phyloP scores from a whole-genome alignment of 2,113 vertebrate genomes.

The Hipposideros armiger region DNA sequence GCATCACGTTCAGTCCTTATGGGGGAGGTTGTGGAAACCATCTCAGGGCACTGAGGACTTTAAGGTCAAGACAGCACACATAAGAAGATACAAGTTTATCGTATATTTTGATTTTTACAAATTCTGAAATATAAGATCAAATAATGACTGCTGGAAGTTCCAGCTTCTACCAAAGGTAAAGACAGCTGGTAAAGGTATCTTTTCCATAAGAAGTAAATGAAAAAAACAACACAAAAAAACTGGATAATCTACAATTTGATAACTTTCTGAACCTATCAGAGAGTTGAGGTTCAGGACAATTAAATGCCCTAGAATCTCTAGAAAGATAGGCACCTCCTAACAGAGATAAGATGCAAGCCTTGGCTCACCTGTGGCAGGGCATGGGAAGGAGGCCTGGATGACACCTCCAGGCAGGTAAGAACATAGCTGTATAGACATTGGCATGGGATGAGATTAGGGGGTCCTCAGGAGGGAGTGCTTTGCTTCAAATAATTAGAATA shows the following conservation, averaged over 20 bases:
- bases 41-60: too few relatives aligned
- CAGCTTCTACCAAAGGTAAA: not conserved
- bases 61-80: not conserved
- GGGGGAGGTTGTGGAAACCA: not conserved
- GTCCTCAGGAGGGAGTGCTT: not conserved
- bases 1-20: not conserved
- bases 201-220: not conserved
- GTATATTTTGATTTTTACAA: not conserved
- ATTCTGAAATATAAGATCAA: not conserved
- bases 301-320: not conserved
- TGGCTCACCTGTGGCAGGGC: too few relatives aligned
- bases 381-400: too few relatives aligned
- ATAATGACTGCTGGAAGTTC: not conserved
- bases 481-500: not conserved
- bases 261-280: not conserved
- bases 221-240: not conserved
- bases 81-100: not conserved
- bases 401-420: rapidly evolving
- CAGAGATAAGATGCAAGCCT: too few relatives aligned
- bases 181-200: not conserved
- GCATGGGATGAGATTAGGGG: not conserved
- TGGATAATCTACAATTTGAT: not conserved
- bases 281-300: not conserved
- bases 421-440: rapidly evolving
- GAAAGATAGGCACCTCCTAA: rapidly evolving